phyloP scores from a whole-genome alignment of 2,797 vertebrate genomes.

The Limosa lapponica region DNA sequence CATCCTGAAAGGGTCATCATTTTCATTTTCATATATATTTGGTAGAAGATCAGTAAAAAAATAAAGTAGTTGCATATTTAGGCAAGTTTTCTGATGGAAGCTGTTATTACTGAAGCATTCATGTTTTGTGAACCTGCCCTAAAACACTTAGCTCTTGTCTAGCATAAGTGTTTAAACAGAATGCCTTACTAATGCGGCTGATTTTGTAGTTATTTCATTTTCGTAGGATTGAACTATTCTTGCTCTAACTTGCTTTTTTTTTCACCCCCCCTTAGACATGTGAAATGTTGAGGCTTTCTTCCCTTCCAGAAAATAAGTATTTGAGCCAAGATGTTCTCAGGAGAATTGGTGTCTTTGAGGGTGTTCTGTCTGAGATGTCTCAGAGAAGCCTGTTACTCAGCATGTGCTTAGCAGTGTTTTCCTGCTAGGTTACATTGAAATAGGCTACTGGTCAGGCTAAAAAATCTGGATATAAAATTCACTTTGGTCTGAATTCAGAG shows the following conservation, averaged over 20 bases:
- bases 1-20: background rate
- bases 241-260: background rate
- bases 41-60: background rate
- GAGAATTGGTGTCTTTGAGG: background rate
- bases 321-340: constrained; percentile 4
- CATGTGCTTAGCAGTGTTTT: background rate
- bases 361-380: background rate
- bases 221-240: background rate
- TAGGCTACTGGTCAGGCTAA: background rate
- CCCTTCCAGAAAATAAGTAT: background rate
- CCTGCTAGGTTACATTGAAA: background rate
- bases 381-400: background rate
- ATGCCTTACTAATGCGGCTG: background rate
- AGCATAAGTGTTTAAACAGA: background rate
- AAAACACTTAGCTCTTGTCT: background rate
- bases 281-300: constrained; percentile 2
- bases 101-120: background rate
- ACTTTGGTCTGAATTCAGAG: background rate
- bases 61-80: background rate
- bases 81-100: background rate
- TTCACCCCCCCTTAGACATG: background rate
- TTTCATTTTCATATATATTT: background rate
- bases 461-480: background rate
- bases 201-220: constrained; percentile 13
- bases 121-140: background rate